Evolutionary conservation across 2,113 vertebrate species (phyloP).

Genomic region (Trachemys scripta): DNA sequence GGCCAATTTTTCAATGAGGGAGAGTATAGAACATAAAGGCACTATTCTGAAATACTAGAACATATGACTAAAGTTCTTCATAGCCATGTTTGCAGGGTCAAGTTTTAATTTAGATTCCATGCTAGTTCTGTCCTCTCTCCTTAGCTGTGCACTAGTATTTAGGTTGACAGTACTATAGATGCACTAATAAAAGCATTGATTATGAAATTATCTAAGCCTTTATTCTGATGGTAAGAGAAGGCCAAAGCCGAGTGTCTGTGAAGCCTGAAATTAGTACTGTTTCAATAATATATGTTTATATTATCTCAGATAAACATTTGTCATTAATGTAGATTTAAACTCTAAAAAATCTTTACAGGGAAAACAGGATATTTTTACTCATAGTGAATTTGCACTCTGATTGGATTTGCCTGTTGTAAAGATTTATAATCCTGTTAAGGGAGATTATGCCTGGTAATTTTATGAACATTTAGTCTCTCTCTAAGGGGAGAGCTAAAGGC

Average conservation of each 20-base stretch:
- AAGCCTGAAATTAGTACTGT: accelerated
- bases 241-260: background rate
- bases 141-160: accelerated
- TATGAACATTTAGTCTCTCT: background rate
- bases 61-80: background rate
- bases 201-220: background rate
- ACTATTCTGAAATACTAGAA: background rate
- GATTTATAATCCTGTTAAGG: background rate
- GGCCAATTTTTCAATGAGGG: background rate
- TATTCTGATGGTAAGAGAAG: background rate
- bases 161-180: background rate
- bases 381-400: background rate
- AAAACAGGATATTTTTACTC: background rate
- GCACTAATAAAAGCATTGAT: background rate
- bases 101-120: accelerated
- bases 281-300: accelerated
- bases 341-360: background rate
- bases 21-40: background rate
- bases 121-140: accelerated
- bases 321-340: accelerated
- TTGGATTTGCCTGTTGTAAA: conserved; percentile 19
- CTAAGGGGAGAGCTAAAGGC: background rate
- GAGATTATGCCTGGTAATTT: conserved; percentile 21
- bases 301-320: accelerated
- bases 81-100: background rate